Conservation (phyloP, 2,797 vertebrate genomes). For the Scolopax rusticola region DNA sequence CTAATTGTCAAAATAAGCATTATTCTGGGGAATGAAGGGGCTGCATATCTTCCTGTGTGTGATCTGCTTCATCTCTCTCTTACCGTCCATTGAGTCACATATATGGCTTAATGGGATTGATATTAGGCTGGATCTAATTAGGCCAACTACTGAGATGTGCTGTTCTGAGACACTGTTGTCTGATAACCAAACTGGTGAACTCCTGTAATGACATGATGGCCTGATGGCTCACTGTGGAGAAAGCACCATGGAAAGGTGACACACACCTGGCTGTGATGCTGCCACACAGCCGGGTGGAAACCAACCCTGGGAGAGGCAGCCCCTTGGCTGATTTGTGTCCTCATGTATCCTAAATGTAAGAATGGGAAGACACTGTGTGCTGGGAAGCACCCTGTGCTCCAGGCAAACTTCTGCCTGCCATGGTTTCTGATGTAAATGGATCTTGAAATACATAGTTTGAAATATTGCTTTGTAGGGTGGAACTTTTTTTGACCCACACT, state of each 20-base stretch:
- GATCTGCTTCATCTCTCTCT: neutral
- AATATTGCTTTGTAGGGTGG: neutral
- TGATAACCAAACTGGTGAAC: neutral
- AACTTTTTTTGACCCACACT: neutral
- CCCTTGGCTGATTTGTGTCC: neutral
- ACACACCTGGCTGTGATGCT: neutral
- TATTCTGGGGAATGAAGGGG: neutral
- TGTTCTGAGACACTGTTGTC: neutral
- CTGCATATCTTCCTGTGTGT: fast-evolving
- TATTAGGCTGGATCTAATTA: fast-evolving
- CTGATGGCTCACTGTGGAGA: neutral
- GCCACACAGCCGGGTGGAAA: neutral
- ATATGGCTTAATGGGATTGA: fast-evolving
- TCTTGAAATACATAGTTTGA: neutral
- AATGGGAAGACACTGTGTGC: fast-evolving
- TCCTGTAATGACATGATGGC: fast-evolving
- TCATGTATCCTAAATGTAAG: neutral
- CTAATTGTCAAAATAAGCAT: neutral
- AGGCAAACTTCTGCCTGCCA: neutral
- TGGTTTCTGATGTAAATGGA: neutral
- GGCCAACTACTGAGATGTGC: neutral
- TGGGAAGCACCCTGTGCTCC: neutral
- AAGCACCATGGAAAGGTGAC: fast-evolving
- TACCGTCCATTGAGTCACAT: fast-evolving
- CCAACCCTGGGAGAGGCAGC: neutral